phyloP scores from a whole-genome alignment of 1,140 invertebrate genomes.

The Formica selysi region DNA sequence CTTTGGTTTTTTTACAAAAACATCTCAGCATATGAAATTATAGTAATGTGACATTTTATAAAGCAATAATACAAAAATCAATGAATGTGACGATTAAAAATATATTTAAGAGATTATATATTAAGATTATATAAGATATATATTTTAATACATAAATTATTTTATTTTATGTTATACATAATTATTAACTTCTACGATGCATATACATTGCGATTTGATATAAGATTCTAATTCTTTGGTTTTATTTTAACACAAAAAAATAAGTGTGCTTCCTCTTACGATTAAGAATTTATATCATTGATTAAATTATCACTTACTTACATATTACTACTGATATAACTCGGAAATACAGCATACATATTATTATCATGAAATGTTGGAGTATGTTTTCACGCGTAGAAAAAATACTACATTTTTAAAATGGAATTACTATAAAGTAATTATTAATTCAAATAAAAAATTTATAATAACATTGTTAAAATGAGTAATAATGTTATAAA shows the following conservation, averaged over 20 bases:
- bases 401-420: constrained; percentile 12
- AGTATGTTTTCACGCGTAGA: not conserved
- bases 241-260: constrained; percentile 3
- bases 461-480: not conserved
- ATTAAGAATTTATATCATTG: constrained; percentile 9
- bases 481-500: not conserved
- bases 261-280: constrained; percentile 3
- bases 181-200: not conserved
- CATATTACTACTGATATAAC: not conserved
- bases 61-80: not conserved
- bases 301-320: constrained; percentile 20
- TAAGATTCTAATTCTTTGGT: constrained; percentile 11
- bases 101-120: not conserved
- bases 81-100: not conserved
- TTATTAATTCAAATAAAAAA: not conserved
- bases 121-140: too few species aligned
- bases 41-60: not conserved
- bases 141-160: constrained; percentile 1
- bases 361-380: not conserved
- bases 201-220: constrained; percentile 9
- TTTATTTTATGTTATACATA: constrained; percentile 27
- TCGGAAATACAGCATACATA: not conserved
- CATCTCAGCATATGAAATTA: not conserved
- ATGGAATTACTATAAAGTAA: not conserved
- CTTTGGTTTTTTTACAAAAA: not conserved